phyloP scores from a whole-genome alignment of 2,797 vertebrate species.

The Malurus splendens region DNA sequence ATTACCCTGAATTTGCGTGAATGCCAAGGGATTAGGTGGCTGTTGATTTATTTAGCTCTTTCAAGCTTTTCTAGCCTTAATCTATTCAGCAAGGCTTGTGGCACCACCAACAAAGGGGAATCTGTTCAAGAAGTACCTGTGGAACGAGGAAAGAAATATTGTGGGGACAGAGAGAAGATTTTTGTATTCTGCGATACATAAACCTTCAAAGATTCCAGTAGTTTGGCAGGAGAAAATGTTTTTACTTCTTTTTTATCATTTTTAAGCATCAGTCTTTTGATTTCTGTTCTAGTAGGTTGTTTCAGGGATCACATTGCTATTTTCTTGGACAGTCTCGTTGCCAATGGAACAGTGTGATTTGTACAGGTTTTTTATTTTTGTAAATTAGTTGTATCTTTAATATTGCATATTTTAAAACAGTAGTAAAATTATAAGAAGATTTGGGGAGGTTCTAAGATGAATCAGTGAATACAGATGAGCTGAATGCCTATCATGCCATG shows the following conservation, averaged over 20 bases:
- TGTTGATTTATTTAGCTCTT: conserved; percentile 35
- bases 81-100: background rate
- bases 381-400: conserved; percentile 49
- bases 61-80: conserved; percentile 26
- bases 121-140: background rate
- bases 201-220: background rate
- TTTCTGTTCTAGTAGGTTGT: conserved; percentile 19
- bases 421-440: conserved; percentile 14
- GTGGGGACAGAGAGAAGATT: background rate
- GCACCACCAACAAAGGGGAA: background rate
- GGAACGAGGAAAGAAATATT: conserved; percentile 6
- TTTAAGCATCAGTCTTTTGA: conserved; percentile 32
- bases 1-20: background rate
- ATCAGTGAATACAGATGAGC: background rate
- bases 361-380: conserved; percentile 54
- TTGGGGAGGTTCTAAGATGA: background rate
- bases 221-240: background rate
- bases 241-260: conserved; percentile 26
- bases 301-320: conserved; percentile 46
- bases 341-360: conserved; percentile 34
- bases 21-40: conserved; percentile 5
- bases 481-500: background rate
- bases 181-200: background rate
- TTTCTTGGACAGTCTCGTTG: conserved; percentile 41
- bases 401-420: conserved; percentile 37